These are phyloP conservation scores for Lochmaea capreae DNA, from an alignment of 2,888 invertebrate genomes.

Conservation along the genomic window DNA sequence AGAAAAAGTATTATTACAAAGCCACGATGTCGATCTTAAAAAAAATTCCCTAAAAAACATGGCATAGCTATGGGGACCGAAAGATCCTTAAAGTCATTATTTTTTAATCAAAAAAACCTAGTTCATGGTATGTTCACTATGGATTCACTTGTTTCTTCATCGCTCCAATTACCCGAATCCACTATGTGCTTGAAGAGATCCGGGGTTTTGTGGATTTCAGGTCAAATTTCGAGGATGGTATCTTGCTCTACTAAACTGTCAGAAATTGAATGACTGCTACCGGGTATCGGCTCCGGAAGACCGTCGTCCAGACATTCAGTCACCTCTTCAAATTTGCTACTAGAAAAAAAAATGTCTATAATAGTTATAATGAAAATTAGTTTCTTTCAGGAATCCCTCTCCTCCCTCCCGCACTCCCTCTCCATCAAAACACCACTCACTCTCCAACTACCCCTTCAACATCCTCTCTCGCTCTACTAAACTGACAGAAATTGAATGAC, in stretches of 20 bases:
- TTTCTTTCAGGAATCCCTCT: too few relatives aligned
- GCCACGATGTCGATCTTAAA: too few relatives aligned
- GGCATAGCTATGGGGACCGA: not conserved
- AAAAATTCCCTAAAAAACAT: too few relatives aligned
- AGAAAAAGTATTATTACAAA: too few relatives aligned
- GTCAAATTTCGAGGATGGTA: slow-evolving; percentile 64
- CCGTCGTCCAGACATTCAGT: slow-evolving; percentile 63
- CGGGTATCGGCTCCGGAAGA: slow-evolving; percentile 62
- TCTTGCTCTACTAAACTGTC: slow-evolving; percentile 61
- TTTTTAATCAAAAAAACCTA: not conserved
- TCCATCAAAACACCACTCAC: too few relatives aligned
- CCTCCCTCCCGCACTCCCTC: too few relatives aligned
- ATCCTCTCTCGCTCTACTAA: slow-evolving; percentile 42
- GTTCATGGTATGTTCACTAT: slow-evolving; percentile 43
- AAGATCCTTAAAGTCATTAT: not conserved
- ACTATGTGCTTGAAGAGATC: slow-evolving; percentile 59
- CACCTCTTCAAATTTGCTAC: slow-evolving; percentile 63
- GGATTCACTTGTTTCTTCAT: slow-evolving; percentile 53
- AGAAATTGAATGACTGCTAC: slow-evolving; percentile 63
- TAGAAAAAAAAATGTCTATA: slow-evolving; percentile 38
- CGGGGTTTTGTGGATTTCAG: slow-evolving; percentile 59
- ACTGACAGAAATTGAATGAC: slow-evolving; percentile 63
- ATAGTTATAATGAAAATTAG: too few relatives aligned
- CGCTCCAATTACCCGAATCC: slow-evolving; percentile 60
- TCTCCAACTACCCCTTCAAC: too few relatives aligned